Base-by-base conservation (phyloP, 2,113 vertebrate genomes). In the Trematocara stigmaticum region DNA sequence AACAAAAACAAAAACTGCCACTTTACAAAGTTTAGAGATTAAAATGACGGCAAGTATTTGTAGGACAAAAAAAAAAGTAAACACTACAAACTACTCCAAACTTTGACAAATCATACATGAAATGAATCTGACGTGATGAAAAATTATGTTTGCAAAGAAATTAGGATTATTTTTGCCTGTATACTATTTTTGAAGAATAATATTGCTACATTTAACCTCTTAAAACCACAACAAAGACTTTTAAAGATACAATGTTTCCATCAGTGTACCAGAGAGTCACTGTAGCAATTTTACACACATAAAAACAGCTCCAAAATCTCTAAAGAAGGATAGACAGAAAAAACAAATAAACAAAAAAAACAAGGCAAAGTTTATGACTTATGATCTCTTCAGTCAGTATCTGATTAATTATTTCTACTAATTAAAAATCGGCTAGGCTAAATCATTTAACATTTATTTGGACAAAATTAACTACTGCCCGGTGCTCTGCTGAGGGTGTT, bases 401-500 rank as follows among this genome's bases (percentile, higher is more conserved):
- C 69, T 18, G 15, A 31, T 47, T 47, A 71, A 47, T 3, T 31
- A 18, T 31, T 29, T 31, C 42, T 18, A 49, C 69, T 18, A 0
- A 76, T 76, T 29, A 47, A 47, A 49, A 47, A 18, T 18, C 0
- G 1, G 0, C 0, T 6, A 74, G 23, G 66, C 20, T 10, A 47
- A 6, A 26, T 45, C 7, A 6, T 45, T 26, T 71, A 23, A 69
- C 38, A 16, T 64, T 64, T 45, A 45, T 15, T 1, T 45, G 64
- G 20, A 45, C 64, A 45, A 23, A 1, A 1, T 71, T 16, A 71
- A 9, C n/a, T 7, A 23, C 20, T 0, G 7, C n/a, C n/a, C 20
- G 0, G 1, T 0, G 1, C 38, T 71, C 64, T 15, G 11, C 38
- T 45, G 64, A 15, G 20, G 7, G 12, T 45, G 64, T 16, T 0